These are phyloP conservation scores for Probaryconus sp. DNA, from an alignment of 1,140 invertebrate species.

Conservation along the genomic window DNA sequence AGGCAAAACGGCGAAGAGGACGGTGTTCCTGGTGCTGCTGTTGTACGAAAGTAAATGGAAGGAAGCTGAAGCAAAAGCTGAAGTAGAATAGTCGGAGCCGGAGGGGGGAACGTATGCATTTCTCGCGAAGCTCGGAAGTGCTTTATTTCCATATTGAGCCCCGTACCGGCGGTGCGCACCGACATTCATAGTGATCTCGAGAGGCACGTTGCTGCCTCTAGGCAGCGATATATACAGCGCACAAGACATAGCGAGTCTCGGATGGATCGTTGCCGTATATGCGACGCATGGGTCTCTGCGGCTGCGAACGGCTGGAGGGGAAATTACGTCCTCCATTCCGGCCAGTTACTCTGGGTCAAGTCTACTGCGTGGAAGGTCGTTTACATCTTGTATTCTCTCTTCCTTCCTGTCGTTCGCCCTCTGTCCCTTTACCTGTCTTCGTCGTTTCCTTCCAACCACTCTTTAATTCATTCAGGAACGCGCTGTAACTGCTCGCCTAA, in stretches of 20 bases:
- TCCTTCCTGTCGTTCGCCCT: constrained; percentile 48
- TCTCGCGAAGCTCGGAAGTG: constrained; percentile 69
- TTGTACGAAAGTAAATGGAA: constrained; percentile 23
- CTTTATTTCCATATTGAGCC: constrained; percentile 73
- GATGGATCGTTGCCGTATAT: constrained; percentile 62
- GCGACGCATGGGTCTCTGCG: constrained; percentile 24
- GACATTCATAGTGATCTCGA: constrained; percentile 70
- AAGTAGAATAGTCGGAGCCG: constrained; percentile 35
- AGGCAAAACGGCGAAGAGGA: constrained; percentile 20
- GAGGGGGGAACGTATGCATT: constrained; percentile 64
- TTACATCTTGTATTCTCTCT: constrained; percentile 54
- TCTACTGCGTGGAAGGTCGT: constrained; percentile 63
- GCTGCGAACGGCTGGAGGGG: constrained; percentile 53
- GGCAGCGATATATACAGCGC: constrained; percentile 63
- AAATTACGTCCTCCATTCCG: constrained; percentile 64
- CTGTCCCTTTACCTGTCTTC: background rate
- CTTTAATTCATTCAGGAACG: constrained; percentile 40
- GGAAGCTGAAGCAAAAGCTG: constrained; percentile 22
- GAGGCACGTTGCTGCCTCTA: constrained; percentile 67
- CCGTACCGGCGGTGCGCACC: constrained; percentile 33
- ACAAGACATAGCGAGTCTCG: constrained; percentile 60
- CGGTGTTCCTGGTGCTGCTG: too few relatives aligned
- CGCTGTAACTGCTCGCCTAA: constrained; percentile 26
- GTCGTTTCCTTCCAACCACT: constrained; percentile 9
- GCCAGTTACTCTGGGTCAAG: constrained; percentile 66